A percentile compares a stretch with the other conserved stretches of the same genome.
Conservation (phyloP, 2,797 vertebrate species). For the Rhyacichthys aspro region DNA sequence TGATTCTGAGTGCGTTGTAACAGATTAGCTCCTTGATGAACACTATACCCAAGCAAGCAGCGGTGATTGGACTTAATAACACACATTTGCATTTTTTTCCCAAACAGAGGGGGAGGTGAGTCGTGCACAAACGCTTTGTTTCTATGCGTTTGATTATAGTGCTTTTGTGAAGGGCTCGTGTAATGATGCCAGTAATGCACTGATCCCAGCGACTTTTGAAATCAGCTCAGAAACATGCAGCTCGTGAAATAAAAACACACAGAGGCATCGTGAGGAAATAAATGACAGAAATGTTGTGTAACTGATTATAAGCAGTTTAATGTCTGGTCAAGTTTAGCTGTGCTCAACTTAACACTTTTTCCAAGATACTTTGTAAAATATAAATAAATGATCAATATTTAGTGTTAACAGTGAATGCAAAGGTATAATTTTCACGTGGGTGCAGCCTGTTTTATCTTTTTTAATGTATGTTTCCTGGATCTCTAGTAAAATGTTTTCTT, state of each 20-base stretch:
- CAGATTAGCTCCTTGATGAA: conserved; percentile 50
- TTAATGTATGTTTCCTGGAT: too few species aligned
- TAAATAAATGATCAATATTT: too few species aligned
- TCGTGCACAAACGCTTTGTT: conserved; percentile 33
- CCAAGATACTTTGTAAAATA: too few species aligned
- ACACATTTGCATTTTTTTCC: conserved; percentile 54
- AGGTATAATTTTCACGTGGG: too few species aligned
- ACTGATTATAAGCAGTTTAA: too few species aligned
- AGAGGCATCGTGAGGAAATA: conserved; percentile 55
- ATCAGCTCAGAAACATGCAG: conserved; percentile 65
- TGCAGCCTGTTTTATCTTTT: too few species aligned
- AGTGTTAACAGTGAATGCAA: too few species aligned
- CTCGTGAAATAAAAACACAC: too few species aligned
- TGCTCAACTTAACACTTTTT: neutral
- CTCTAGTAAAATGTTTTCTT: too few species aligned
- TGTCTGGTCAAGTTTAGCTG: neutral
- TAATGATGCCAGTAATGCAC: conserved; percentile 46
- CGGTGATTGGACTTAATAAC: conserved; percentile 56
- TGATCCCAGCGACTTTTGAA: conserved; percentile 57
- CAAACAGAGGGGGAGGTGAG: conserved; percentile 37
- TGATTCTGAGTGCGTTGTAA: conserved; percentile 22
- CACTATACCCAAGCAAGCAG: conserved; percentile 33
- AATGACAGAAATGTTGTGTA: conserved; percentile 37
- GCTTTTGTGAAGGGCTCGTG: conserved; percentile 33
- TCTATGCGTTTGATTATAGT: conserved; percentile 38